Evolutionary conservation across 2,888 invertebrate species (phyloP), one percentile per base, ranked within the genome.

Genomic region (Leuctra nigra): DNA sequence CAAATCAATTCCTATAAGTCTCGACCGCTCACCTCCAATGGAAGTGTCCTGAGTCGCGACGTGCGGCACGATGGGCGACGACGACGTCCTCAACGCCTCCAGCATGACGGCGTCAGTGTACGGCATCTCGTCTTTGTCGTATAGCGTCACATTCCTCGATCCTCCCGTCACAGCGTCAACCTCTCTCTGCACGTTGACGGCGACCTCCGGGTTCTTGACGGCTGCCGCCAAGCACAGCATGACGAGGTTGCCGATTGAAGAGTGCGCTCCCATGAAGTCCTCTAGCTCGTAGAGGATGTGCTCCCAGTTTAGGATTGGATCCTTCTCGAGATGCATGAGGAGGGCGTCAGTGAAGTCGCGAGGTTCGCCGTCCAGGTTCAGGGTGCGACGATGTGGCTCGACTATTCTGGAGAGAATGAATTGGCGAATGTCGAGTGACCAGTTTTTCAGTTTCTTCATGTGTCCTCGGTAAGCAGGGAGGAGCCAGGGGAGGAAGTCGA

Each of bases 11-110:
- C n/a, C n/a, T n/a, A n/a, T n/a, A n/a, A n/a, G n/a, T n/a, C n/a
- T n/a, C n/a, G n/a, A n/a, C n/a, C n/a, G 52, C 64, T 64, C 66
- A 75, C 76, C 74, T 39, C 82, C 79, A 4, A 93, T 81, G 1
- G 78, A 75, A 0, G 86, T 84, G 65, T 87, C 83, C 64, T 83
- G 81, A 1, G 87, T 87, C 0, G 92, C 90, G 0, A 91, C 91
- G 67, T 92, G 92, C 0, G 93, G 93, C 0, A 93, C 92, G 57
- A 93, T 92, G 0, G 93, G 92, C 0, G 92, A 92, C 0, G 91
- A 90, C 0, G 87, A 82, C 54, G 83, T 82, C 52, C 93, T 73
- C 0, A 92, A 71, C 1, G 88, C 84, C 73, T 93, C 93, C 64
- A 86, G 78, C 13, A 92, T 79, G 0, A 87, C 84, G 0, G 89